These are phyloP conservation scores for Parochlus steinenii DNA, from an alignment of 2,888 invertebrate genomes.

Conservation along the genomic window DNA sequence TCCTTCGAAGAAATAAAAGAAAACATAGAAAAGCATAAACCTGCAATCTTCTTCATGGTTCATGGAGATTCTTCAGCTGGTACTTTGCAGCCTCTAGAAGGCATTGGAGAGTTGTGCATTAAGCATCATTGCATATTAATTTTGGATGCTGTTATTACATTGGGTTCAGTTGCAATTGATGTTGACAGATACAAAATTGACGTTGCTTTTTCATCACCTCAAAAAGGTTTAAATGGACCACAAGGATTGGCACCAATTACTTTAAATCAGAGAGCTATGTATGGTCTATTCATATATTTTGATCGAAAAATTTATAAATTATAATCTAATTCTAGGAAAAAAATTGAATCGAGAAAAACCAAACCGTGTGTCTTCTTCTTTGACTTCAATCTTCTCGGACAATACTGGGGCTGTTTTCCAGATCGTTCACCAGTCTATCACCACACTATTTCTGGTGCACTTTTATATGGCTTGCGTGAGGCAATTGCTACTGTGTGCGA, in stretches of 20 bases:
- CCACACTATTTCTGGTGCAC: constrained; percentile 72
- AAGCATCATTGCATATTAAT: constrained; percentile 50
- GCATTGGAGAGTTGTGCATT: constrained; percentile 63
- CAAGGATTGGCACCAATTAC: constrained; percentile 65
- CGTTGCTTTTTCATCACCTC: constrained; percentile 59
- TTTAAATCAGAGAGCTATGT: constrained; percentile 52
- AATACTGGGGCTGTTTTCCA: constrained; percentile 63
- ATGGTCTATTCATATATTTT: constrained; percentile 19
- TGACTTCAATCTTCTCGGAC: constrained; percentile 51
- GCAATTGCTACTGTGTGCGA: constrained; percentile 54
- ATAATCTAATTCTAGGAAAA: constrained; percentile 23
- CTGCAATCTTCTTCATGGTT: constrained; percentile 59
- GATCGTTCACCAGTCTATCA: constrained; percentile 53
- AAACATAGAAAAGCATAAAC: constrained; percentile 44
- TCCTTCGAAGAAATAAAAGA: constrained; percentile 43
- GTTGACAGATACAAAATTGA: constrained; percentile 59
- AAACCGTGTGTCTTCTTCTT: constrained; percentile 46
- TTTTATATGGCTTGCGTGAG: constrained; percentile 65
- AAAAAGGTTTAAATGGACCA: constrained; percentile 61
- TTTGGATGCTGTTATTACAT: constrained; percentile 61
- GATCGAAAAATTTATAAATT: not conserved
- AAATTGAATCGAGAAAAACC: constrained; percentile 32
- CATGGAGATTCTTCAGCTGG: constrained; percentile 85
- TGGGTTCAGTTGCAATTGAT: constrained; percentile 51
- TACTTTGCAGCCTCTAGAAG: constrained; percentile 59